These are phyloP conservation scores for Aegypius monachus DNA, from an alignment of 2,113 vertebrate species.

Conservation along the genomic window DNA sequence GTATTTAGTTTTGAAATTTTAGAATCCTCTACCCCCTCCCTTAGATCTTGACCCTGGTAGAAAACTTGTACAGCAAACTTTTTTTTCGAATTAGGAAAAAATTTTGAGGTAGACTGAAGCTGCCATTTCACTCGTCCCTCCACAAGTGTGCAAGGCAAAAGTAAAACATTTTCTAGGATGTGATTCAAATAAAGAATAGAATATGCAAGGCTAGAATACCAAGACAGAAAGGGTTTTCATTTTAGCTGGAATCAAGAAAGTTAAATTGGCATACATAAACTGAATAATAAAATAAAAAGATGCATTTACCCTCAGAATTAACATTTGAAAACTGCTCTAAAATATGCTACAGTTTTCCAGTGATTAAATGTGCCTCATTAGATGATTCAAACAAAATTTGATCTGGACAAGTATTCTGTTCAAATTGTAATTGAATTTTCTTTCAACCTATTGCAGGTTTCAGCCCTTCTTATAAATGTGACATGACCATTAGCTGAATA, in stretches of 20 bases:
- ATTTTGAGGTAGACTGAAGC: background rate
- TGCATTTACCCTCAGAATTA: background rate
- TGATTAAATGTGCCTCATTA: background rate
- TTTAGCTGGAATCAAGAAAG: background rate
- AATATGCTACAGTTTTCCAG: background rate
- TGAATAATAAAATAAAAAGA: background rate
- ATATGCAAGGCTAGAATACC: background rate
- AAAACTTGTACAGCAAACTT: slow-evolving; percentile 17
- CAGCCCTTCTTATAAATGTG: background rate
- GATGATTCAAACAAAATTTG: background rate
- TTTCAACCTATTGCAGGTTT: background rate
- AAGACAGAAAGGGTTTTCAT: background rate
- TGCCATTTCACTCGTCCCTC: background rate
- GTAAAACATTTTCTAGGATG: background rate
- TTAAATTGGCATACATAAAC: background rate
- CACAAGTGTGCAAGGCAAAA: background rate
- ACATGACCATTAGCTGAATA: background rate
- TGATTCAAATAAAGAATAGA: background rate
- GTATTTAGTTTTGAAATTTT: slow-evolving; percentile 32
- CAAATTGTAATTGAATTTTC: background rate
- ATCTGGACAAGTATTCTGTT: background rate
- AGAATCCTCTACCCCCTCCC: background rate
- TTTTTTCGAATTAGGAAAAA: background rate
- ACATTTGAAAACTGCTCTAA: background rate
- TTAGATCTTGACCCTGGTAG: background rate